Evolutionary conservation across 2,113 vertebrate genomes (phyloP).

Genomic region (Embiotoca jacksoni): DNA sequence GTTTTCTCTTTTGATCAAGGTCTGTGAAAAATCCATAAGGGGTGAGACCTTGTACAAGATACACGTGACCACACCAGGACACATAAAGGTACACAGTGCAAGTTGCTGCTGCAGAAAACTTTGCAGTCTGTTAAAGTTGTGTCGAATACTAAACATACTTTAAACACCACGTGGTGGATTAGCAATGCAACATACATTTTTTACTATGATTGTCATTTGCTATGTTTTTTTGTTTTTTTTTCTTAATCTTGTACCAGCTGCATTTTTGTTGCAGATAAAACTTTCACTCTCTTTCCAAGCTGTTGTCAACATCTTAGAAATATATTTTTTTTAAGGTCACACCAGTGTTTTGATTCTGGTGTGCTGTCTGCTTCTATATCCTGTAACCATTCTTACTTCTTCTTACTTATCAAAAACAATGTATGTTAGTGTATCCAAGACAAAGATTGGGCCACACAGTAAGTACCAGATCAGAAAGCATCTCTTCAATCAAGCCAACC

Average conservation of each 20-base stretch:
- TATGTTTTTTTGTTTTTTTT: background rate
- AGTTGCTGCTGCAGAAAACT: background rate
- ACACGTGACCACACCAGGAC: constrained; percentile 80
- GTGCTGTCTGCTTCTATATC: background rate
- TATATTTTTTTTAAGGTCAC: background rate
- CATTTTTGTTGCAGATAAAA: background rate
- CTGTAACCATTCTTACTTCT: no score
- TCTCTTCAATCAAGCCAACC: background rate
- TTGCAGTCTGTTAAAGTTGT: no score
- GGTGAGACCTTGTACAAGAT: constrained; percentile 83
- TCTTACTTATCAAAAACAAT: no score
- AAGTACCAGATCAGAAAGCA: background rate
- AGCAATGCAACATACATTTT: background rate
- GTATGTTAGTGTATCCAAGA: no score
- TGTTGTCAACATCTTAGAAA: no score
- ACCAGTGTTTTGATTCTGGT: background rate
- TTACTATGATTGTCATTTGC: background rate
- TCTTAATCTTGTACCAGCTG: background rate
- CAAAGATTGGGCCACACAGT: no score
- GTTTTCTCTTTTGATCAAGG: constrained; percentile 58
- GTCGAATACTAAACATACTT: no score
- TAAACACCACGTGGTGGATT: background rate
- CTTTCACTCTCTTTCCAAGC: background rate
- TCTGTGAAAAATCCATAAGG: constrained; percentile 81
- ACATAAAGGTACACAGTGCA: constrained; percentile 79